Base-by-base conservation (phyloP, 2,888 invertebrate genomes). In the Cryptocephalus primarius region DNA sequence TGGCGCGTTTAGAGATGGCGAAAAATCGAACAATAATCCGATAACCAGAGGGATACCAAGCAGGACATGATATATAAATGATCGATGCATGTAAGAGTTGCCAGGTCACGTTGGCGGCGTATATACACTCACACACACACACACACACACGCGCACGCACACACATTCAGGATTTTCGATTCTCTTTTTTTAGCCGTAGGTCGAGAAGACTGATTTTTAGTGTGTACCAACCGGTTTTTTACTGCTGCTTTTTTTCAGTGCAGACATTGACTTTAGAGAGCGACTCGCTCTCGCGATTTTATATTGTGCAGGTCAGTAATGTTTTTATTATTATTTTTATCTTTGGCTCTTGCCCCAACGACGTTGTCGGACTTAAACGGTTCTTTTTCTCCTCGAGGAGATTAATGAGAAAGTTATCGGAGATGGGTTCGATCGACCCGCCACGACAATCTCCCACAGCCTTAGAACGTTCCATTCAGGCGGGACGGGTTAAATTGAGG, bases 291-390 rank as follows among this genome's bases (percentile, higher is more conserved):
- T 57, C 57, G 62, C 62, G 60, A 65, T 66, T 66, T 67, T 65
- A 66, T 65, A 65, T 68, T 68, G 68, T 62, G 64, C 66, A 65
- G 67, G 68, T 68, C 68, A 68, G 66, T 65, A 60, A 60, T 64
- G 64, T 65, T 67, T 66, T 67, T 66, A 66, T 67, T 66, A 66
- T 67, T 67, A 66, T 67, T 67, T 67, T 67, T 67, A 67, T 65
- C 65, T 11, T 22, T 36, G 36, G 12, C n/a, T n/a, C 36, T 36
- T 36, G 36, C 36, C 11, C 36, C 11, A 6, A 11, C 36, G 11
- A 11, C 36, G 12, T 12, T 36, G 36, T 12, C 36, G 22, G 22
- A 22, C 22, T 22, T 22, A 22, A 22, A 22, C 6, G 22, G 6
- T 4, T 22, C 6, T 22, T 22, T 22, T 22, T 22, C 22, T 6